Evolutionary conservation across 2,888 invertebrate genomes (phyloP).

Genomic region (Piscicola geometra): DNA sequence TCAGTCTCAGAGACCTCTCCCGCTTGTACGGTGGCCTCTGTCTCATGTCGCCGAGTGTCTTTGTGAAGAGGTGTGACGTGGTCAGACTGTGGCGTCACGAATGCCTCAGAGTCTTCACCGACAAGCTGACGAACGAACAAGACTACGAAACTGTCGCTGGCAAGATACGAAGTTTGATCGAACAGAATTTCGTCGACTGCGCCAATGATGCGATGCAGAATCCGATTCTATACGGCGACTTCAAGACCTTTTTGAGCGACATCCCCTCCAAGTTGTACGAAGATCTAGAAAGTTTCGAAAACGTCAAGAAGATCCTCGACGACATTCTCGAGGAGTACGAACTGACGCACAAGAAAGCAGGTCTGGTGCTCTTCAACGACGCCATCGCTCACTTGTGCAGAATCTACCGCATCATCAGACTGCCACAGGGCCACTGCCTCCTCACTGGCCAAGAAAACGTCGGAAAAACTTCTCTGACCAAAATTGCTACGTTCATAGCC

Average conservation of each 20-base stretch:
- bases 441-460: constrained; percentile 74
- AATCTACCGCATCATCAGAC: constrained; percentile 75
- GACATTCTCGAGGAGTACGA: constrained; percentile 80
- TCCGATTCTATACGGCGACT: constrained; percentile 82
- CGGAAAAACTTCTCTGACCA: constrained; percentile 76
- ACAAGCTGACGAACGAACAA: constrained; percentile 70
- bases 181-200: constrained; percentile 54
- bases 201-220: constrained; percentile 71
- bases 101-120: constrained; percentile 77
- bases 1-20: constrained; percentile 83
- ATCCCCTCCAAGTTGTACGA: constrained; percentile 76
- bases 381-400: constrained; percentile 83
- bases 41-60: constrained; percentile 69
- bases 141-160: constrained; percentile 53
- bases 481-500: constrained; percentile 77
- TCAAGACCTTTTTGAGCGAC: constrained; percentile 76
- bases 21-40: constrained; percentile 76
- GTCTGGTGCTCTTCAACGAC: constrained; percentile 82
- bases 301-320: neutral
- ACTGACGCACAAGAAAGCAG: constrained; percentile 68
- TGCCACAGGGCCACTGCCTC: constrained; percentile 63
- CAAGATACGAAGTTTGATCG: constrained; percentile 54
- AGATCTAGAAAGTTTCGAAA: constrained; percentile 71
- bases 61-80: constrained; percentile 67
- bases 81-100: constrained; percentile 87